Evolutionary conservation across 1,140 invertebrate genomes (phyloP).

Genomic region (Drosophila pectinifera): DNA sequence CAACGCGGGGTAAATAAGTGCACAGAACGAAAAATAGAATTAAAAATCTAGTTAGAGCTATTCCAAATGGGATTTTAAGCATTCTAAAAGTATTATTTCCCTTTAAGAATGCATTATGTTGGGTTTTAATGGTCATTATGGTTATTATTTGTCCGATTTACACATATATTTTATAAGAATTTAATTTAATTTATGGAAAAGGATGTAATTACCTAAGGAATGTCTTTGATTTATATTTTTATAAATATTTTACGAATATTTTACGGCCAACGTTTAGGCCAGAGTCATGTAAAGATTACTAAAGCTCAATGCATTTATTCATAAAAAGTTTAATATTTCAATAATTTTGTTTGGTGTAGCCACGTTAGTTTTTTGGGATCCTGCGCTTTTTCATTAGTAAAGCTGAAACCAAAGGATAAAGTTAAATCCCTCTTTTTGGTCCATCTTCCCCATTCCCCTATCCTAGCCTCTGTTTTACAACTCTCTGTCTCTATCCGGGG

Average conservation of each 20-base stretch:
- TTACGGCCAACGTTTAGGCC: no score
- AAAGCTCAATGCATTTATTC: no score
- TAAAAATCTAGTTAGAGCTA: background rate
- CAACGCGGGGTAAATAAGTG: slow-evolving; percentile 28
- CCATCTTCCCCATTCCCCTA: background rate
- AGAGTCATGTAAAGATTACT: no score
- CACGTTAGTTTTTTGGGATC: slow-evolving; percentile 2
- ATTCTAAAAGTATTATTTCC: background rate
- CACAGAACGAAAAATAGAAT: slow-evolving; percentile 7
- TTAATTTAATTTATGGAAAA: no score
- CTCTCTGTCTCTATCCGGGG: slow-evolving; percentile 5
- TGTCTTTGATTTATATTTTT: no score
- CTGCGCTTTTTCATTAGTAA: slow-evolving; percentile 38
- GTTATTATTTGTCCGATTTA: background rate
- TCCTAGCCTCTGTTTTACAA: slow-evolving; percentile 19
- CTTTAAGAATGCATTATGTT: no score
- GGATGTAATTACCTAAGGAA: no score
- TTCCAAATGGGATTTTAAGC: background rate
- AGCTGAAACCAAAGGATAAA: slow-evolving; percentile 30
- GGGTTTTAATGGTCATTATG: background rate
- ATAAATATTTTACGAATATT: no score
- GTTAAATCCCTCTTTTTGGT: slow-evolving; percentile 20
- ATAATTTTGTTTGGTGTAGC: background rate
- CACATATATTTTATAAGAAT: no score
- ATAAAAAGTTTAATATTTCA: no score